phyloP scores from a whole-genome alignment of 2,113 vertebrate genomes.

The Leiothrix lutea region DNA sequence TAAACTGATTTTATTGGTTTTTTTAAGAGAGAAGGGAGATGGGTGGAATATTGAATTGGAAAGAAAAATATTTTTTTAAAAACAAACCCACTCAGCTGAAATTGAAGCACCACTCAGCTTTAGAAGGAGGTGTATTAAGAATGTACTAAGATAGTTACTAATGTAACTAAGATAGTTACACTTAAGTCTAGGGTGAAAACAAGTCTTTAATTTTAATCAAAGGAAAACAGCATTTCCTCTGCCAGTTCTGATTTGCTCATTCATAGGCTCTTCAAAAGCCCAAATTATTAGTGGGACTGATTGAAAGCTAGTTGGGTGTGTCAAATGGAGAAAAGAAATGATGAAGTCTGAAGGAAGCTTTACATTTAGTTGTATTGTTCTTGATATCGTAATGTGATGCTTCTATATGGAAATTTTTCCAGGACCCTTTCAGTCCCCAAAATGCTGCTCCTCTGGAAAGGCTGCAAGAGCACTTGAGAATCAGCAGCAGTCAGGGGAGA shows the following conservation, averaged over 20 bases:
- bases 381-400: neutral
- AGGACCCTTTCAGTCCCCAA: neutral
- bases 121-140: constrained; percentile 37
- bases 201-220: constrained; percentile 38
- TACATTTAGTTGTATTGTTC: neutral
- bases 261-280: constrained; percentile 33
- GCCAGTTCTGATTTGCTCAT: constrained; percentile 33
- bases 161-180: neutral
- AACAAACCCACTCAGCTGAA: constrained; percentile 36
- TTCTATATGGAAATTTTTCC: neutral
- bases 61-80: constrained; percentile 23
- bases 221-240: neutral
- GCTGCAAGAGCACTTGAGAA: neutral
- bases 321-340: neutral
- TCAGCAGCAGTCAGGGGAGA: neutral
- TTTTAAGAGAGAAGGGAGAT: neutral
- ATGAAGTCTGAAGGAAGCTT: constrained; percentile 6
- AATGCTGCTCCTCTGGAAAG: neutral
- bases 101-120: constrained; percentile 38
- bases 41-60: constrained; percentile 5
- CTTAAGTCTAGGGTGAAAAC: constrained; percentile 39
- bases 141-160: neutral
- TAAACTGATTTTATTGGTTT: neutral
- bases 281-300: constrained; percentile 19
- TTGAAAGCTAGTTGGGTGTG: neutral